Base-by-base conservation (phyloP, 2,797 vertebrate species). In the Hypotaenidia philippensis region DNA sequence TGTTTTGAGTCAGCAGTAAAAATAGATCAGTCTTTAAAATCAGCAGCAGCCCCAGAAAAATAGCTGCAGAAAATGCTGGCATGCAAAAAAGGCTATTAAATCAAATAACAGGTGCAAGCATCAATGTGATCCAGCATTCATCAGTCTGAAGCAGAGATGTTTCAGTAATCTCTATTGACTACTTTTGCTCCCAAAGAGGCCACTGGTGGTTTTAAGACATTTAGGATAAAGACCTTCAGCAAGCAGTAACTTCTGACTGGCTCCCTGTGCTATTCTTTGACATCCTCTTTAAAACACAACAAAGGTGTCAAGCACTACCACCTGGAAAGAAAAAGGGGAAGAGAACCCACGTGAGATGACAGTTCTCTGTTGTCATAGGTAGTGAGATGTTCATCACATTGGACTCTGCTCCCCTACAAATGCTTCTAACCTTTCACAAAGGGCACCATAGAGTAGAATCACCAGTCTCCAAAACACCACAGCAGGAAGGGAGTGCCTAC, bases 361-460 rank as follows among this genome's bases (percentile, higher is more conserved):
- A 84, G 41, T 32, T 38, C 45, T 56, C 65, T 56, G 78, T 59
- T 41, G n/a, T 32, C 53, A 60, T 25, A 15, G 29, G n/a, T 27
- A 49, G 44, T 0, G 1, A 56, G 53, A 9, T 44, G 38, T 23
- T 36, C 17, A 50, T 3, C 64, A 19, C 56, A 23, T 17, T 2
- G 13, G 34, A 34, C 22, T 52, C 49, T 22, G 15, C 13, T 8
- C 13, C 59, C 36, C 32, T 26, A 10, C 27, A 27, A 49, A 25
- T 29, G 47, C 21, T 57, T 61, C 38, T 76, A 93, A 26, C 16
- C 45, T 64, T 64, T 44, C 38, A 19, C 26, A 10, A 1, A 21
- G 36, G 85, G 10, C 59, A 59, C 15, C 34, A 64, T 40, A 22
- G 61, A 44, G 29, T 2, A 61, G 26, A 64, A 45, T 17, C 64